These are phyloP conservation scores for Ctenicera cuprea DNA, from an alignment of 2,888 invertebrate species.

Conservation along the genomic window DNA sequence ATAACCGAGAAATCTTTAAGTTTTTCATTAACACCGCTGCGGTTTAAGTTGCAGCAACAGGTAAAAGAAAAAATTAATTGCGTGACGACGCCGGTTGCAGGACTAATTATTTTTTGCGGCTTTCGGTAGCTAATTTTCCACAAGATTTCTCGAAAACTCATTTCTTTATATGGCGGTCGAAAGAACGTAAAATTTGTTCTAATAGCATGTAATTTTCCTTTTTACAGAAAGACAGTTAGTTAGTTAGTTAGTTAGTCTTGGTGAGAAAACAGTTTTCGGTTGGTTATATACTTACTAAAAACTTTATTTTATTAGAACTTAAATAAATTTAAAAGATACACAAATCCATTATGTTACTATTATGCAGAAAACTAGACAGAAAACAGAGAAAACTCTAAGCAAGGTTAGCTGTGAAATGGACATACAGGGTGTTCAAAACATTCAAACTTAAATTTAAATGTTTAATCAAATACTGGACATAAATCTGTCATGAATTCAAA, in stretches of 20 bases:
- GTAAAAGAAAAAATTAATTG: constrained; percentile 44
- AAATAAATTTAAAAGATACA: too few relatives aligned
- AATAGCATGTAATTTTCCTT: constrained; percentile 33
- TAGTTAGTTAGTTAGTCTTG: constrained; percentile 44
- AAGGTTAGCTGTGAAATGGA: too few relatives aligned
- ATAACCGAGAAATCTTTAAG: constrained; percentile 27
- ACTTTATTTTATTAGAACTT: too few relatives aligned
- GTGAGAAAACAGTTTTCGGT: too few relatives aligned
- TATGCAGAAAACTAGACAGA: too few relatives aligned
- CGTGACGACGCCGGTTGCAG: constrained; percentile 34
- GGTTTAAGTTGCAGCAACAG: constrained; percentile 38
- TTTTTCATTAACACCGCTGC: constrained; percentile 32
- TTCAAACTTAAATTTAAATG: too few relatives aligned
- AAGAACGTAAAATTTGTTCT: constrained; percentile 27
- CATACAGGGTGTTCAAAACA: too few relatives aligned
- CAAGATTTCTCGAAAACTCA: constrained; percentile 39
- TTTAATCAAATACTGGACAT: too few relatives aligned
- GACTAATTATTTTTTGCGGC: constrained; percentile 40
- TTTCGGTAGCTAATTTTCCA: constrained; percentile 33
- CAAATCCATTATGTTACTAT: too few relatives aligned
- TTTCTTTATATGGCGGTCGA: constrained; percentile 38
- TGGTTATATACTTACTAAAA: too few relatives aligned
- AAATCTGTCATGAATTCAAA: too few relatives aligned
- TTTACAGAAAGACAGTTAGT: constrained; percentile 24
- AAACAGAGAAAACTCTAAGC: too few relatives aligned